Conservation (phyloP, 2,888 invertebrate species). For the Ennomos quercinarius region DNA sequence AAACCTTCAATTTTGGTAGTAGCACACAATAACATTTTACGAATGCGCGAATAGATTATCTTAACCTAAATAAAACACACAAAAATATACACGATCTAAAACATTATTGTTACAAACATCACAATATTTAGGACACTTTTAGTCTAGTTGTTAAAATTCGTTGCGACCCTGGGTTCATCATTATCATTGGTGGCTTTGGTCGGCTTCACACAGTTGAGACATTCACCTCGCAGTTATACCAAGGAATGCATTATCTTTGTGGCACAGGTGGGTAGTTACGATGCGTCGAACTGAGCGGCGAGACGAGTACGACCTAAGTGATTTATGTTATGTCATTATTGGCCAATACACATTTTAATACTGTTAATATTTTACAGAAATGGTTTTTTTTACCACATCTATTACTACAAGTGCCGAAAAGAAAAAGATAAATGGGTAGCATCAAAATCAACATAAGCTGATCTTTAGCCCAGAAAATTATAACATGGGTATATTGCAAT, state of each 20-base stretch:
- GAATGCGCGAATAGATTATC: constrained; percentile 66
- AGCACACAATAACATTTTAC: constrained; percentile 76
- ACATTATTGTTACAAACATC: constrained; percentile 84
- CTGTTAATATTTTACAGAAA: too few relatives aligned
- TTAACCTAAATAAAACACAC: constrained; percentile 81
- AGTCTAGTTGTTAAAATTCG: constrained; percentile 80
- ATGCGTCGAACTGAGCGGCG: constrained; percentile 77
- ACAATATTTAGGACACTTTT: constrained; percentile 81
- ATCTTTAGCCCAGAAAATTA: too few relatives aligned
- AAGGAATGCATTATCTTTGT: constrained; percentile 69
- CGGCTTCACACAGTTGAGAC: constrained; percentile 60
- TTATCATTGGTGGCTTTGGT: constrained; percentile 54
- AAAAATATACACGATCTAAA: constrained; percentile 83
- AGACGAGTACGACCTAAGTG: constrained; percentile 75
- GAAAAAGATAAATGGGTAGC: too few relatives aligned
- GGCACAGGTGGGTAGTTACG: constrained; percentile 66
- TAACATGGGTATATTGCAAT: too few relatives aligned
- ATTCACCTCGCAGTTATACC: constrained; percentile 51
- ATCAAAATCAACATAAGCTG: too few relatives aligned
- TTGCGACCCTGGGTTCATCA: constrained; percentile 70
- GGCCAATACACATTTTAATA: too few relatives aligned
- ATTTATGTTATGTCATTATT: neutral
- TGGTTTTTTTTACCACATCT: too few relatives aligned
- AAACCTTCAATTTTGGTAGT: constrained; percentile 24
- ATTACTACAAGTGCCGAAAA: too few relatives aligned